phyloP scores from a whole-genome alignment of 2,113 vertebrate genomes.

The Hemiscyllium ocellatum region DNA sequence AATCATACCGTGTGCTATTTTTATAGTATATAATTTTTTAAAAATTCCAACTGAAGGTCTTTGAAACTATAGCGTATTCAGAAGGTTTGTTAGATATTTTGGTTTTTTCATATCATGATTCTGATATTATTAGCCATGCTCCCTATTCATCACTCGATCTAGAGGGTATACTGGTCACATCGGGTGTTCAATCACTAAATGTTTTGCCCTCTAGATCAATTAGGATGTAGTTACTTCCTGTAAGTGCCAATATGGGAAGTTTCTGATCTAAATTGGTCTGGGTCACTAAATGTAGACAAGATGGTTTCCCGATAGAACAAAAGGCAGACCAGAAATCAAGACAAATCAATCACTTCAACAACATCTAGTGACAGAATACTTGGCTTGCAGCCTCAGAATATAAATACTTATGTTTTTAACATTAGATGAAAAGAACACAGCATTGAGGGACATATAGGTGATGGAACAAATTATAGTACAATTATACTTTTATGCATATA shows the following conservation, averaged over 20 bases:
- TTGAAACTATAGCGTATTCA: not conserved
- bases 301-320: not conserved
- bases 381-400: not conserved
- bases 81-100: not conserved
- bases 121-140: not conserved
- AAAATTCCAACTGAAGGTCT: not conserved
- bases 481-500: not conserved
- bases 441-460: not conserved
- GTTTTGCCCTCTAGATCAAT: not conserved
- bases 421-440: not conserved
- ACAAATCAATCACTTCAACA: not conserved
- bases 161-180: not conserved
- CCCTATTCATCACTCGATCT: not conserved
- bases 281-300: not conserved
- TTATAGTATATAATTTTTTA: not conserved
- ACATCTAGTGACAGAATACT: not conserved
- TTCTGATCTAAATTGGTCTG: not conserved
- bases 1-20: not conserved
- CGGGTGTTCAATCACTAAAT: not conserved
- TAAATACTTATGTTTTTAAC: not conserved
- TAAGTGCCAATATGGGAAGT: too few species aligned
- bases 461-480: not conserved
- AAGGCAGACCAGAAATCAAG: not conserved
- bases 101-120: not conserved
- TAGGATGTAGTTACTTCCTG: not conserved